Evolutionary conservation across 2,113 vertebrate species (phyloP).

Genomic region (Crypturellus undulatus): DNA sequence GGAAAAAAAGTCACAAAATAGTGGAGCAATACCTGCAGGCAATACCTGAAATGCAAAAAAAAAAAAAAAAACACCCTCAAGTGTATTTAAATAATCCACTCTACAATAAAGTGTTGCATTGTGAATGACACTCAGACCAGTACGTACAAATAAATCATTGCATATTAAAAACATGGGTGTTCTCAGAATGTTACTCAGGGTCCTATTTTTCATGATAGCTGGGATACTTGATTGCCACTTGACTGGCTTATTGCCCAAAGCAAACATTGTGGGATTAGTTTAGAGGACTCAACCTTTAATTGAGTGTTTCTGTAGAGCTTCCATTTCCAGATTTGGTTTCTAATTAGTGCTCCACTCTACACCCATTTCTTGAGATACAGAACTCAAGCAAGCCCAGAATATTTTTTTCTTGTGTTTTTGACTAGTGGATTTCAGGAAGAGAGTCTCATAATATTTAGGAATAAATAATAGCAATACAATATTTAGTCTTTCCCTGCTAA

Average conservation of each 20-base stretch:
- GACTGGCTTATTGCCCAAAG: neutral
- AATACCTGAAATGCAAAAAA: neutral
- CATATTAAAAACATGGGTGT: neutral
- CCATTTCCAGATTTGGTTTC: neutral
- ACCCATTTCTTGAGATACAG: neutral
- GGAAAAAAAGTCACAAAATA: neutral
- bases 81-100: neutral
- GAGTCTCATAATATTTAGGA: neutral
- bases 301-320: neutral
- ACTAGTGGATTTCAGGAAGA: fast-evolving
- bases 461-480: no score
- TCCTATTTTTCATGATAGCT: neutral
- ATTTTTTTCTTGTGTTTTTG: neutral
- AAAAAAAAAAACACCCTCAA: no score
- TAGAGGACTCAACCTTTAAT: neutral
- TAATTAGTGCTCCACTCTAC: fast-evolving
- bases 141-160: neutral
- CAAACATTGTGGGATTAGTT: neutral
- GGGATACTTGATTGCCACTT: neutral
- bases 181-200: neutral
- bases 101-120: neutral
- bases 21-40: no score
- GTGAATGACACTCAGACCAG: neutral
- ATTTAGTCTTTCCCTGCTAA: neutral
- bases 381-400: neutral